A percentile compares a stretch with the other conserved stretches of the same genome.
These are phyloP conservation scores for Peromyscus maniculatus DNA, from an alignment of 2,113 vertebrate genomes.

Conservation along the genomic window DNA sequence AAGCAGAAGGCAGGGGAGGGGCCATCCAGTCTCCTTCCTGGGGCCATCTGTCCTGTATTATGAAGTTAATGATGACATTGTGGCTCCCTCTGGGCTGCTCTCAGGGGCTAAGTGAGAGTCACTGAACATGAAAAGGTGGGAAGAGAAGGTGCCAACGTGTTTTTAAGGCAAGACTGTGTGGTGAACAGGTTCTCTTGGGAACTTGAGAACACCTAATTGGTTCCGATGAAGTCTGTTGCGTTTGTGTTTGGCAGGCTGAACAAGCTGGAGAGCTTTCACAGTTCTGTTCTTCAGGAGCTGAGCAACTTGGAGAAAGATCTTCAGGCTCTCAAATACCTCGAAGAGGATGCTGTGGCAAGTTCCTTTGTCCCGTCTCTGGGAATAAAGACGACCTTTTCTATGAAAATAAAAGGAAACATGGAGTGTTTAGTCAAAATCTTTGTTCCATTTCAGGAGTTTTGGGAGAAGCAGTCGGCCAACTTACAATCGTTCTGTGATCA, in stretches of 20 bases:
- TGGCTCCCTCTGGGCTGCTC: neutral
- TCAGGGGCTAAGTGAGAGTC: neutral
- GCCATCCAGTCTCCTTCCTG: rapidly evolving
- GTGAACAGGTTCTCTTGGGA: too few relatives aligned
- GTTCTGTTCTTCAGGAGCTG: constrained; percentile 88
- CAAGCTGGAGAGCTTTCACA: constrained; percentile 89
- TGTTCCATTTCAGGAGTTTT: constrained; percentile 89
- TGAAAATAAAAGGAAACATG: neutral
- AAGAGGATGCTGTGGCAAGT: constrained; percentile 89
- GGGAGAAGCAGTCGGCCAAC: constrained; percentile 87
- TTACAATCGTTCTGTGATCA: constrained; percentile 89
- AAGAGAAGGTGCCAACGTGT: neutral
- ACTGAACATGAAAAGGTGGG: too few relatives aligned
- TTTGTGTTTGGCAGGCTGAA: constrained; percentile 83
- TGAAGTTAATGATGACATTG: neutral
- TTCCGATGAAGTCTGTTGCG: neutral
- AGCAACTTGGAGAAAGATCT: constrained; percentile 87
- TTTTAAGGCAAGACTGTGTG: neutral
- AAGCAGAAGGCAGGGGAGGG: neutral
- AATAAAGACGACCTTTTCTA: neutral
- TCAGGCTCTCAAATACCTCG: constrained; percentile 85
- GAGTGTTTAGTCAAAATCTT: neutral
- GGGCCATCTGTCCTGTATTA: neutral
- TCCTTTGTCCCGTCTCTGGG: rapidly evolving
- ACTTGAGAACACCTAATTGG: neutral